Percentiles rank a stretch among this genome's conserved stretches.
Conservation (phyloP, 2,888 invertebrate genomes). For the Hoplodrina blanda region DNA sequence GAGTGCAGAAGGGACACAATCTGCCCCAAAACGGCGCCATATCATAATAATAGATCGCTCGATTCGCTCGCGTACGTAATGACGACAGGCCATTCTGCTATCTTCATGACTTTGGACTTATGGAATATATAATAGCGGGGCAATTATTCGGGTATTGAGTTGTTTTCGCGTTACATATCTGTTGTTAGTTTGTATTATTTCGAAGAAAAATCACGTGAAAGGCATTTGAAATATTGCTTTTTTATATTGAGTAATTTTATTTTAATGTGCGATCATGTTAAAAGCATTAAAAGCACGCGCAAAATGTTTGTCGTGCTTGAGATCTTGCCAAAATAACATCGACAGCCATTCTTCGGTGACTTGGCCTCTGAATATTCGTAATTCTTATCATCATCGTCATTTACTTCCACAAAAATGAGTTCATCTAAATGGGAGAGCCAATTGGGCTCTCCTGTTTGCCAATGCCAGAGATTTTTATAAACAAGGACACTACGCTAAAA, state of each 20-base stretch:
- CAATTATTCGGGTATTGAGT: background rate
- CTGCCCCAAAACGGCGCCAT: conserved; percentile 51
- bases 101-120: conserved; percentile 15
- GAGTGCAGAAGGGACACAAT: conserved; percentile 24
- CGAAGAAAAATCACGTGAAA: conserved; percentile 14
- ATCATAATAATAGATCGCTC: no score
- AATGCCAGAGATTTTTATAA: background rate
- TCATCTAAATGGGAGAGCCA: background rate
- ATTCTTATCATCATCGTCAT: conserved; percentile 12
- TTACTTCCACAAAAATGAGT: conserved; percentile 8
- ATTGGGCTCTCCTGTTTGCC: background rate
- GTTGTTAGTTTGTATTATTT: background rate
- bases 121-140: background rate
- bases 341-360: conserved; percentile 34
- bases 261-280: conserved; percentile 38
- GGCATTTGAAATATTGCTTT: conserved; percentile 20
- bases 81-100: conserved; percentile 32
- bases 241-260: conserved; percentile 18
- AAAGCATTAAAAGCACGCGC: conserved; percentile 35
- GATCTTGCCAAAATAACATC: conserved; percentile 52
- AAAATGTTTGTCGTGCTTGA: conserved; percentile 45
- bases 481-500: background rate
- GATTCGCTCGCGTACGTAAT: conserved; percentile 44
- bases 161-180: background rate
- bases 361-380: conserved; percentile 23